A percentile compares a stretch with the other conserved stretches of the same genome.
Conservation (phyloP, 1,140 invertebrate genomes). For the Stegodyphus mimosarum region DNA sequence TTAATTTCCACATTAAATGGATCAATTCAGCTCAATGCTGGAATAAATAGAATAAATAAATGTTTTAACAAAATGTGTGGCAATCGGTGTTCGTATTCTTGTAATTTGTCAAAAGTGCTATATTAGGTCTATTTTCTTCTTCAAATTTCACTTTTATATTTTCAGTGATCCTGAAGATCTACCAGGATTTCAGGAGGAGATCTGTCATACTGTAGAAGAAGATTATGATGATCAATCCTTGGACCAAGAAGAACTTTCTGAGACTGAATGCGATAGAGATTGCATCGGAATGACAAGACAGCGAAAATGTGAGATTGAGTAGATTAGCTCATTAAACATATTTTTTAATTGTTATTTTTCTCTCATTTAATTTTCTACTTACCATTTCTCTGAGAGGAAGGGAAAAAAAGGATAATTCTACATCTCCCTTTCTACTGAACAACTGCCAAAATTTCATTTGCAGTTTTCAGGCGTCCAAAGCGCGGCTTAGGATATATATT, state of each 20-base stretch:
- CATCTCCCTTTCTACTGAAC: background rate
- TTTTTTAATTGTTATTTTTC: background rate
- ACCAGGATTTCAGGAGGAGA: constrained; percentile 34
- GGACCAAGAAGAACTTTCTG: constrained; percentile 56
- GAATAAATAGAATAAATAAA: too few relatives aligned
- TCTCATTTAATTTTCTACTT: background rate
- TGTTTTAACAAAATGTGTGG: too few relatives aligned
- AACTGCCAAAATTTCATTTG: background rate
- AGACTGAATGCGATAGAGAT: constrained; percentile 53
- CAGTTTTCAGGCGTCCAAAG: background rate
- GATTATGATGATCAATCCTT: constrained; percentile 33
- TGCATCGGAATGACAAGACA: constrained; percentile 27
- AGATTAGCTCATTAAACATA: background rate
- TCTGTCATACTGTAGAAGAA: constrained; percentile 38
- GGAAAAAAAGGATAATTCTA: background rate
- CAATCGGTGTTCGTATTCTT: too few relatives aligned
- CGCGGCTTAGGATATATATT: too few relatives aligned
- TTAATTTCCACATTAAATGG: too few relatives aligned
- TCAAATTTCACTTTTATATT: background rate
- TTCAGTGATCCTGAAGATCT: constrained; percentile 45
- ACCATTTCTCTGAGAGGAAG: background rate
- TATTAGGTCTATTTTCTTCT: background rate
- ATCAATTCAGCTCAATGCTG: too few relatives aligned
- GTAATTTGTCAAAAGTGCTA: too few relatives aligned
- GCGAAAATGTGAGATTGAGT: constrained; percentile 32